Conservation (phyloP, 2,888 invertebrate genomes). For the Ormyrus nitidulus region DNA sequence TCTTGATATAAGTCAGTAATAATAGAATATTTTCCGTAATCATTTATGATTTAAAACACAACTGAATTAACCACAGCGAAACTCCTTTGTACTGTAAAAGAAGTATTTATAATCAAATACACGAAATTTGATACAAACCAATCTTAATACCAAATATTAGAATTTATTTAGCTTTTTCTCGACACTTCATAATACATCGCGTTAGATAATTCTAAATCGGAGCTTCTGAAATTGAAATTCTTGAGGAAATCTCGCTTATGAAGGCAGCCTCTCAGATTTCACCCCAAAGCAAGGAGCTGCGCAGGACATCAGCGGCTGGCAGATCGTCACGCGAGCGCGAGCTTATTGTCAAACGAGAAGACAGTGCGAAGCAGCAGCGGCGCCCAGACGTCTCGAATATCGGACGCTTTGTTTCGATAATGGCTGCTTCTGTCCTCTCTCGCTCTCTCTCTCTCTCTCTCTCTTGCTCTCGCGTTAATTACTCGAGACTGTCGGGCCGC, state of each 20-base stretch:
- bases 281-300: background rate
- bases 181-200: background rate
- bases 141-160: no score
- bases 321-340: constrained; percentile 28
- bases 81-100: no score
- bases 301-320: background rate
- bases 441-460: background rate
- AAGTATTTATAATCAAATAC: no score
- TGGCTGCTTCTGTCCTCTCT: constrained; percentile 64
- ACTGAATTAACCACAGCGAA: no score
- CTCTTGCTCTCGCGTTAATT: constrained; percentile 71
- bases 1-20: no score
- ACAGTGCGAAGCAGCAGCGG: constrained; percentile 24
- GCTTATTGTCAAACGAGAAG: constrained; percentile 51
- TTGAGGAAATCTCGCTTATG: no score
- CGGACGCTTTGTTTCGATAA: constrained; percentile 65
- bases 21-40: no score
- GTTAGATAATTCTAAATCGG: background rate
- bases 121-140: no score
- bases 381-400: constrained; percentile 48
- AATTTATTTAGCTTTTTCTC: background rate
- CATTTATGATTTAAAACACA: no score
- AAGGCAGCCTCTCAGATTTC: constrained; percentile 33
- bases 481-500: constrained; percentile 71
- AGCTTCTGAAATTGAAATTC: no score